Conservation (phyloP, 2,797 vertebrate species). For the Urosaurus nigricauda region DNA sequence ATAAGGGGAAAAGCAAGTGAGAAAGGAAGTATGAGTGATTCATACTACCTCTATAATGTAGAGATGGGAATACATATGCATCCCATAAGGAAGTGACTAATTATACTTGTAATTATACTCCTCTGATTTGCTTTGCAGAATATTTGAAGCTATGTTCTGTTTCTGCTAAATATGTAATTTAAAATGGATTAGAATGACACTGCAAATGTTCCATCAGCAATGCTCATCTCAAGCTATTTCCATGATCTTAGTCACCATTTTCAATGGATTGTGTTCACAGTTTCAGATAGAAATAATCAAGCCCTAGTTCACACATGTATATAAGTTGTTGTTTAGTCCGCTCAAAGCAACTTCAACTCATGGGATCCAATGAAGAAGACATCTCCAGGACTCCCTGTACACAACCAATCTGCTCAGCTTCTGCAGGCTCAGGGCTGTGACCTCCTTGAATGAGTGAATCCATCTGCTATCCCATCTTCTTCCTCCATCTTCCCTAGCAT, state of each 20-base stretch:
- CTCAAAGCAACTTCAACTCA: too few species aligned
- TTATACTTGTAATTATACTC: too few species aligned
- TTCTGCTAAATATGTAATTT: constrained; percentile 8
- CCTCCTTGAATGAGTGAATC: too few species aligned
- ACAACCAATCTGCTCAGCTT: too few species aligned
- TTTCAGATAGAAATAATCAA: not conserved
- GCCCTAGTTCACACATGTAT: not conserved
- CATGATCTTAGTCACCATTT: not conserved
- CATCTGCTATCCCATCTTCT: too few species aligned
- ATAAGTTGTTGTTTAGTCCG: not conserved
- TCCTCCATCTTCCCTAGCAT: too few species aligned
- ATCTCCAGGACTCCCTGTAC: too few species aligned
- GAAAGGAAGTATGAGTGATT: not conserved
- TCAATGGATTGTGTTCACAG: not conserved
- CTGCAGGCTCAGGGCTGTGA: too few species aligned
- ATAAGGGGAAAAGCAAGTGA: not conserved
- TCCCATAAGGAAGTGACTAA: not conserved
- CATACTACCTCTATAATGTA: not conserved
- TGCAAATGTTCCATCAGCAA: not conserved
- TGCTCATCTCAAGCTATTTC: not conserved
- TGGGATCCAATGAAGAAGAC: too few species aligned
- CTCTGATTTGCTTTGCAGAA: not conserved
- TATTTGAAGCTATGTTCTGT: not conserved
- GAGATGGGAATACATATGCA: not conserved
- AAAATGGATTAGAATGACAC: constrained; percentile 24